Evolutionary conservation across 2,113 vertebrate genomes (phyloP), one percentile per base, ranked within the genome.

Genomic region (Blennius ocellaris): DNA sequence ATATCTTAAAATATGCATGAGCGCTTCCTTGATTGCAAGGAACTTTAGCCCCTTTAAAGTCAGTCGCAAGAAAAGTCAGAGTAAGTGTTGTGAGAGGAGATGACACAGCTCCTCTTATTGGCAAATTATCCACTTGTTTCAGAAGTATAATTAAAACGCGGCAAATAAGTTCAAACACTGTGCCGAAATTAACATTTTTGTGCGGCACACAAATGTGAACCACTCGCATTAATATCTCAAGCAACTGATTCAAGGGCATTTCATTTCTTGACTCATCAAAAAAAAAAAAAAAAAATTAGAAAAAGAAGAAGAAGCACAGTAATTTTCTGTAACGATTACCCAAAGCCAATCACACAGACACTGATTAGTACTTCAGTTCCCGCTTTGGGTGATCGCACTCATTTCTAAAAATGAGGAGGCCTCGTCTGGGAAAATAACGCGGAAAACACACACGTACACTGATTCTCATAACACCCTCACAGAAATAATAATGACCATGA

Each of bases 321-420:
- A 73, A 78, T 84, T 84, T 81, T 67, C 63, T 65, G 16, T 70
- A 74, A 74, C 55, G 39, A 78, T 85, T 69, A 87, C 41, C 65
- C 75, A 74, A 77, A 80, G 78, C 55, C 72, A 70, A 75, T 82
- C 81, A 81, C 44, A 60, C 47, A 62, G 62, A 2, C 43, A 3
- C 69, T 69, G 75, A 80, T 85, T 78, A 82, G 69, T 64, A 45
- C 78, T 82, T 51, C 38, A 72, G 38, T 6, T 9, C 50, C 66
- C 62, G 52, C 58, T 73, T 75, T 67, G 53, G 73, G 51, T 72
- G 68, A 63, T 69, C 5, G 12, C 5, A 1, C 51, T 75, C 69
- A 66, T 81, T 85, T 62, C 57, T 49, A 53, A 16, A 41, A 80
- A 75, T 50, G 50, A 63, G 17, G 48, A 47, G 61, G 51, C 56